These are phyloP conservation scores for Gorsachius magnificus DNA, from an alignment of 2,797 vertebrate species.

Conservation along the genomic window DNA sequence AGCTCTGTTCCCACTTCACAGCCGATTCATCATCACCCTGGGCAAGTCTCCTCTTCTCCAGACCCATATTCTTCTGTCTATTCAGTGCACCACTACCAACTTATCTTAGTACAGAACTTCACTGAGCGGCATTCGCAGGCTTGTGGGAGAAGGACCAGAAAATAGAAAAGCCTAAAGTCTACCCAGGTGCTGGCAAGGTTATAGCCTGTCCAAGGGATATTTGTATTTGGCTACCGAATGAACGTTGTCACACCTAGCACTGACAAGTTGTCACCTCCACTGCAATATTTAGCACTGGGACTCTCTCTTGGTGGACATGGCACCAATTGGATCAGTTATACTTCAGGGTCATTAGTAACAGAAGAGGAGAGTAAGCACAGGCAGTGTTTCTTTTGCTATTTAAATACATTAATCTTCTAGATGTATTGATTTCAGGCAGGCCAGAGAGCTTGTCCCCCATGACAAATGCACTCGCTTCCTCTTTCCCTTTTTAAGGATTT, in stretches of 20 bases:
- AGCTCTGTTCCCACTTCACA: not conserved
- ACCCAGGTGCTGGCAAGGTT: not conserved
- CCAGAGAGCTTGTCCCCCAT: not conserved
- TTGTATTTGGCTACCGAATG: not conserved
- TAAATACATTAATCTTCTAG: not conserved
- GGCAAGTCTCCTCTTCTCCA: not conserved
- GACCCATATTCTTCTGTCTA: not conserved
- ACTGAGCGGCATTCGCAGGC: not conserved
- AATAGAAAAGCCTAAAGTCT: not conserved
- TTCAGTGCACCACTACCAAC: not conserved
- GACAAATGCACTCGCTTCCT: not conserved
- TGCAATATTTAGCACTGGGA: not conserved
- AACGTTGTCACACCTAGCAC: not conserved
- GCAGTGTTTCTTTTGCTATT: not conserved
- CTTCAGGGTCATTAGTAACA: not conserved
- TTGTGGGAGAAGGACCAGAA: not conserved
- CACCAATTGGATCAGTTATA: not conserved
- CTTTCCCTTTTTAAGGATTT: not conserved
- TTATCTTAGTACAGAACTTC: not conserved
- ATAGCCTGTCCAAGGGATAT: not conserved
- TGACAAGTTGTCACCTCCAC: not conserved
- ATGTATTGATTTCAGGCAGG: not conserved
- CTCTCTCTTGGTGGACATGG: not conserved
- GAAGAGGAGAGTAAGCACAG: not conserved
- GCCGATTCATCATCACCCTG: not conserved